Conservation (phyloP, 2,888 invertebrate species). For the Leistus spinibarbis region DNA sequence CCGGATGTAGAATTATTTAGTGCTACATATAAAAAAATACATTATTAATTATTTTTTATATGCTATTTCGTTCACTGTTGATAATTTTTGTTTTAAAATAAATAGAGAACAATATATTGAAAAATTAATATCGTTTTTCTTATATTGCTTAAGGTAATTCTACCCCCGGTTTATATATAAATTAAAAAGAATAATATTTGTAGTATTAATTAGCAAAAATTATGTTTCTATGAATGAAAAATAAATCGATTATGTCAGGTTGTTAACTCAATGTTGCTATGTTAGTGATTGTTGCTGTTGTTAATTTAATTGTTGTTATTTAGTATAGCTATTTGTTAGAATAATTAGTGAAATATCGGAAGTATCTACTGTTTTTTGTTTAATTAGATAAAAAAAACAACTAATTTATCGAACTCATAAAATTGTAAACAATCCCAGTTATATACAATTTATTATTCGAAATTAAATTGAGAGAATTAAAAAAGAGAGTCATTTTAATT, state of each 20-base stretch:
- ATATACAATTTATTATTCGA: too few species aligned
- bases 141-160: too few species aligned
- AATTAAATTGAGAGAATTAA: too few species aligned
- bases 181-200: too few species aligned
- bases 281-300: conserved; percentile 53
- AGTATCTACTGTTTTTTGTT: not conserved
- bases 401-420: not conserved
- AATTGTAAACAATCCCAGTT: not conserved
- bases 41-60: not conserved
- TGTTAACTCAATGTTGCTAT: conserved; percentile 49
- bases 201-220: not conserved
- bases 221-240: conserved; percentile 19
- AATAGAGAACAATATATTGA: too few species aligned
- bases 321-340: conserved; percentile 50
- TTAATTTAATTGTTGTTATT: conserved; percentile 55
- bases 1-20: not conserved
- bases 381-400: not conserved
- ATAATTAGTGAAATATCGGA: conserved; percentile 5
- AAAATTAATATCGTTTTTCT: too few species aligned
- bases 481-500: not conserved
- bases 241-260: conserved; percentile 21
- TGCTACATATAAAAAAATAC: not conserved
- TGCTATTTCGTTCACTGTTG: not conserved
- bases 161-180: too few species aligned
- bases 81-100: too few species aligned